Base-by-base conservation (phyloP, 2,888 invertebrate species). In the Cynaeus angustus region DNA sequence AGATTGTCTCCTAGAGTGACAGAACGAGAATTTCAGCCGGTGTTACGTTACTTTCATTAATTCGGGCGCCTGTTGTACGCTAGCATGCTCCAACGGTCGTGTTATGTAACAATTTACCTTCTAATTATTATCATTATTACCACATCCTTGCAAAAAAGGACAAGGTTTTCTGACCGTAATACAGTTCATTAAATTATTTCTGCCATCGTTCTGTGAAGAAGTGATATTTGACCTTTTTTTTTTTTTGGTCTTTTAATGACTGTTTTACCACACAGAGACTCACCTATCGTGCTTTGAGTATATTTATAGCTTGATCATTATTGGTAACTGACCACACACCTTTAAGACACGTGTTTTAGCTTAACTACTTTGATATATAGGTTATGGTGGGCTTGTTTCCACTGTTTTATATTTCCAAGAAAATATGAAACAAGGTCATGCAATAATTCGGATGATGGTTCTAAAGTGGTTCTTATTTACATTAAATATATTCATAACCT, bases 241-340 rank as follows among this genome's bases (percentile, higher is more conserved):
- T 55, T 37, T 55, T 6, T 13, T 52, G 21, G 4, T 21, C 4
- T 21, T 21, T 21, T 52, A 33, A 30, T 52, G 37, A 55, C 38
- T 38, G 16, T 55, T 55, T 53, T 16, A 52, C 52, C 52, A 52
- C 52, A 52, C 52, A 52, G 28, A 12, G 30, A 33, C 30, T 52
- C 13, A 30, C 50, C 50, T 52, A 8, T 52, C 52, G 52, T 52
- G 52, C 14, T 3, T 12, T 26, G 14, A 33, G 5, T 37, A 16
- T 55, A 55, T 55, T 55, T 55, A 55, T 55, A 38, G 53, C 38
- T 8, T 16, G 38, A 37, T 55, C 28, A 52, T 52, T 14, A 50
- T 50, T 50, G 16, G 6, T 46, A 16, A 46, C 46, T 55, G 53
- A 37, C 53, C 53, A 55, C 53, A 55, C 53, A 53, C 37, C 53